phyloP scores from a whole-genome alignment of 92 coral and sea anemone genomes.

The Porites divaricata region DNA sequence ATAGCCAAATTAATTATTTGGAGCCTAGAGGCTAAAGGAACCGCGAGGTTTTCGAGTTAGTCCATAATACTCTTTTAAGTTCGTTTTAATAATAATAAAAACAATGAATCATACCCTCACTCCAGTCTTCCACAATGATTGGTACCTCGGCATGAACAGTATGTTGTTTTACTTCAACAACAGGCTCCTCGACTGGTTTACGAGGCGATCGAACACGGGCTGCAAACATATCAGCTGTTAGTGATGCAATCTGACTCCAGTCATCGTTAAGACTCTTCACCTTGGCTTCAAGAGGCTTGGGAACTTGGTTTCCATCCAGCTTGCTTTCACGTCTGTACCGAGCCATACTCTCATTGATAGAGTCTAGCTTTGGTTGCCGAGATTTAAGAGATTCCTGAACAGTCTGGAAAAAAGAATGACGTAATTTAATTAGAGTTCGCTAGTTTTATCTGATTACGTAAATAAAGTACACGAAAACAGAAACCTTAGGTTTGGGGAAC shows the following conservation, averaged over 20 bases:
- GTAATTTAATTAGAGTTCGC: background rate
- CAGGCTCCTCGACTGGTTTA: slow-evolving; percentile 50
- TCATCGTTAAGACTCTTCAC: slow-evolving; percentile 82
- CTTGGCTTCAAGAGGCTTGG: slow-evolving; percentile 87
- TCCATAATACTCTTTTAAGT: too few species aligned
- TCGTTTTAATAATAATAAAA: background rate
- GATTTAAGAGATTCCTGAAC: slow-evolving; percentile 80
- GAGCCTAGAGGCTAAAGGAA: too few species aligned
- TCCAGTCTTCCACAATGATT: slow-evolving; percentile 64
- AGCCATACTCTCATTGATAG: slow-evolving; percentile 83
- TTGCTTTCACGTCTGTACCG: slow-evolving; percentile 90
- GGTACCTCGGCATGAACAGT: slow-evolving; percentile 50
- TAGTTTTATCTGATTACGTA: background rate
- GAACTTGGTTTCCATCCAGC: slow-evolving; percentile 80
- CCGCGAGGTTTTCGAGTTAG: too few species aligned
- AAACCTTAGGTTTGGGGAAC: too few species aligned
- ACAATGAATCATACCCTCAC: slow-evolving; percentile 25
- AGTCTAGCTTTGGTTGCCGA: slow-evolving; percentile 87
- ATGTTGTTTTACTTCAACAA: slow-evolving; percentile 39
- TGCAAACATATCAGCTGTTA: slow-evolving; percentile 75
- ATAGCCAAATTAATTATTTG: too few species aligned
- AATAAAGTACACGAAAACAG: too few species aligned
- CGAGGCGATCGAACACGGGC: slow-evolving; percentile 58
- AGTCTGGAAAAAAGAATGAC: slow-evolving; percentile 46
- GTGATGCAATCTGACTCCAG: slow-evolving; percentile 89